Base-by-base conservation (phyloP, 53 echinoderm and acorn worm genomes). In the Patiria pectinifera region DNA sequence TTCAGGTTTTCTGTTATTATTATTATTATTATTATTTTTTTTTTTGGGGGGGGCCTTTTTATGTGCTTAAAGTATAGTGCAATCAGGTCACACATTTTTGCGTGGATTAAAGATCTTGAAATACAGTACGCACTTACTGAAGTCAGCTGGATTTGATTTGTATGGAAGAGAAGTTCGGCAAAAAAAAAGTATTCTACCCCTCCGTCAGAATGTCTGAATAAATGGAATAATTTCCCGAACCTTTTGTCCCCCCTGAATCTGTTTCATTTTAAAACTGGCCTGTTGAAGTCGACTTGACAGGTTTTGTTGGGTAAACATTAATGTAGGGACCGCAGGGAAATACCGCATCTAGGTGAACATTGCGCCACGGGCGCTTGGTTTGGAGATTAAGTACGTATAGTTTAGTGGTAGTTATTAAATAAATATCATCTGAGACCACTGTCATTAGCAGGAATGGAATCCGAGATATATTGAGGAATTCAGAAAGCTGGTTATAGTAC, bases 261-360 rank as follows among this genome's bases (percentile, higher is more conserved):
- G 84, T 69, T 84, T 84, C 66, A 62, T 84, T 62, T 84, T 62
- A 63, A 84, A 63, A 23, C 84, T 84, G 69, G 45, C 22, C 45
- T 53, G 53, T 84, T 84, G 35, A 84, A 62, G 66, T 84, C 18
- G 44, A 84, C 25, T 7, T 84, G 84, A 84, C 84, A 84, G 63
- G 84, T 19, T 84, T 79, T 45, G 84, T 62, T 62, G 84, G 84
- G 19, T 84, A 62, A 84, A 62, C 84, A 62, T 84, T 60, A 83
- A 83, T 84, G 84, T 84, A 26, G 45, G n/a, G 14, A 35, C 84
- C 84, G 12, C 25, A 43, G 84, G 84, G 46, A 45, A 62, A 84
- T 9, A 53, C 74, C 21, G 19, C 74, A 74, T 74, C 74, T 74
- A 16, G 22, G 22, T 9, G 19, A 74, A 74, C 74, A 74, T 74